Conservation (phyloP, 1,140 invertebrate genomes). For the Halesus radiatus region DNA sequence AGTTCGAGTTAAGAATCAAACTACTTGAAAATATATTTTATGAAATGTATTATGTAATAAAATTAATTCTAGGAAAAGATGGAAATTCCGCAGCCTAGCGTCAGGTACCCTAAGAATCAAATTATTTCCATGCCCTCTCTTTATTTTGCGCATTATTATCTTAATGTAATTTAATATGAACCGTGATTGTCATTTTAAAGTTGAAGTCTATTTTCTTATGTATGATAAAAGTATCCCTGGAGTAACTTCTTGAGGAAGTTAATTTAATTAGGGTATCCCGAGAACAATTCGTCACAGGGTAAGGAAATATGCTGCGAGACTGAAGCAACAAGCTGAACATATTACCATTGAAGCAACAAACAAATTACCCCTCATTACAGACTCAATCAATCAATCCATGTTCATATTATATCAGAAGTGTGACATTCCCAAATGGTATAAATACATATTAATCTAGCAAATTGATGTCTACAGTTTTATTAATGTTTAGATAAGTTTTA, state of each 20-base stretch:
- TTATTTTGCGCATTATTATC: slow-evolving; percentile 2
- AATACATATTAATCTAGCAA: neutral
- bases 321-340: slow-evolving; percentile 5
- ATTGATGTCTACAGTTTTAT: slow-evolving; percentile 10
- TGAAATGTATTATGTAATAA: slow-evolving; percentile 29
- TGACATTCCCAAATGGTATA: slow-evolving; percentile 18
- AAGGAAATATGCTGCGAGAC: slow-evolving; percentile 16
- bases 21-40: slow-evolving; percentile 37
- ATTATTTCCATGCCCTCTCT: slow-evolving; percentile 29
- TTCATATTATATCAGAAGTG: neutral
- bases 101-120: slow-evolving; percentile 40
- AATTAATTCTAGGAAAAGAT: slow-evolving; percentile 14
- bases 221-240: neutral
- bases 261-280: slow-evolving; percentile 29
- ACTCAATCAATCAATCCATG: neutral
- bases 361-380: neutral
- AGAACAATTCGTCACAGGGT: slow-evolving; percentile 24
- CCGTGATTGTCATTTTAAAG: neutral
- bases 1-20: slow-evolving; percentile 28
- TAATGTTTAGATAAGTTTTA: slow-evolving; percentile 14
- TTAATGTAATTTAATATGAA: slow-evolving; percentile 2
- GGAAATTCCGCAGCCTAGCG: slow-evolving; percentile 33
- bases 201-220: slow-evolving; percentile 35
- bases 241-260: slow-evolving; percentile 20
- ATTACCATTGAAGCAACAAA: slow-evolving; percentile 3